A percentile compares a stretch with the other conserved stretches of the same genome.
phyloP scores from a whole-genome alignment of 2,113 vertebrate species.

The Carassius gibelio region DNA sequence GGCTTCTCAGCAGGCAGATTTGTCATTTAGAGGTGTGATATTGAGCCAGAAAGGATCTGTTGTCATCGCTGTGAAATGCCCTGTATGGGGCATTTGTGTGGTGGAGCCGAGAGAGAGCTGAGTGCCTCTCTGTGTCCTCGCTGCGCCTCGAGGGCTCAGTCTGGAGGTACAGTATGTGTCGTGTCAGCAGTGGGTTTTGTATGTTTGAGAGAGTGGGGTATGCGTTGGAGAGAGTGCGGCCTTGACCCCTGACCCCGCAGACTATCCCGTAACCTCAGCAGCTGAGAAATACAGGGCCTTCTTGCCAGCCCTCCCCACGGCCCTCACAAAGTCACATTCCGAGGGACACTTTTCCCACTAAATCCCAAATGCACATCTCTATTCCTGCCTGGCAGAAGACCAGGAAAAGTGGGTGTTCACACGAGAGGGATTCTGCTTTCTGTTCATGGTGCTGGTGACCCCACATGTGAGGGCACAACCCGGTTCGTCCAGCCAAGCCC shows the following conservation, averaged over 20 bases:
- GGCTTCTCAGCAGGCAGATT: slow-evolving; percentile 32
- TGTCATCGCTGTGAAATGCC: slow-evolving; percentile 32
- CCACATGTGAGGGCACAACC: slow-evolving; percentile 63
- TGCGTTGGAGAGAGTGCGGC: slow-evolving; percentile 31
- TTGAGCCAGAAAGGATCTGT: slow-evolving; percentile 31
- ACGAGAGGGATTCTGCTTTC: slow-evolving; percentile 71
- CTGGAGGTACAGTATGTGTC: slow-evolving; percentile 52
- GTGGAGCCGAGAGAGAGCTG: slow-evolving; percentile 24
- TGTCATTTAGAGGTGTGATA: slow-evolving; percentile 12
- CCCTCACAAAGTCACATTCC: slow-evolving; percentile 74
- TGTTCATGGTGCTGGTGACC: slow-evolving; percentile 68
- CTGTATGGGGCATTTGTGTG: slow-evolving; percentile 40
- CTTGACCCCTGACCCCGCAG: slow-evolving; percentile 63
- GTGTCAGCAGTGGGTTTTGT: slow-evolving; percentile 66
- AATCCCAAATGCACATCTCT: slow-evolving; percentile 70
- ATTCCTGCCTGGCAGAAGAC: slow-evolving; percentile 70
- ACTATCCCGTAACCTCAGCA: slow-evolving; percentile 59
- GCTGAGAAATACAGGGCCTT: slow-evolving; percentile 54
- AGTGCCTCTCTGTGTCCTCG: slow-evolving; percentile 32
- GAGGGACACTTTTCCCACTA: slow-evolving; percentile 74
- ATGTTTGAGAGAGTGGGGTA: slow-evolving; percentile 61
- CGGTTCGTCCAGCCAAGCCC: slow-evolving; percentile 67
- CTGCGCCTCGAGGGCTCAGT: slow-evolving; percentile 57
- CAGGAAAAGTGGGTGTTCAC: slow-evolving; percentile 74
- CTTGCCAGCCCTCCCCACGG: slow-evolving; percentile 62